Evolutionary conservation across 2,888 invertebrate genomes (phyloP).

Genomic region (Amphipoea oculea): DNA sequence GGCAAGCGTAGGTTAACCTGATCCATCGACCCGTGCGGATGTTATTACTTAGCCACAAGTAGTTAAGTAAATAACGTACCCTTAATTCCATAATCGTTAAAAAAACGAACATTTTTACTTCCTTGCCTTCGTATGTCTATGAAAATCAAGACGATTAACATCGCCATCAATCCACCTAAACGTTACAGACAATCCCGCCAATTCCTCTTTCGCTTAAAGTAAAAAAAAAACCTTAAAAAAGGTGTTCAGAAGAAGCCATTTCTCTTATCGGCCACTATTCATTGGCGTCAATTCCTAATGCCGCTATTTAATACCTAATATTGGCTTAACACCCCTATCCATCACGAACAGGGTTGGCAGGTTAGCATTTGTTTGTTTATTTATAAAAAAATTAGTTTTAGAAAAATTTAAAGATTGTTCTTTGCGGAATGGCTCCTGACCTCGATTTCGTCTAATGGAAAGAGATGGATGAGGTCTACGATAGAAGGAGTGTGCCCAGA

Average conservation of each 20-base stretch:
- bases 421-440: not conserved
- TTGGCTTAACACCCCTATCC: conserved; percentile 74
- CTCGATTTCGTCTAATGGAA: too few species aligned
- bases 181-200: conserved; percentile 17
- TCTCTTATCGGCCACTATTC: conserved; percentile 64
- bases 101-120: not conserved
- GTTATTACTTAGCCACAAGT: too few species aligned
- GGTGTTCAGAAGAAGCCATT: conserved; percentile 39
- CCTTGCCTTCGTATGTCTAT: not conserved
- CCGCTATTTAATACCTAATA: conserved; percentile 79
- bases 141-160: conserved; percentile 11
- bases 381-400: not conserved
- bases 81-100: too few species aligned
- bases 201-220: conserved; percentile 17
- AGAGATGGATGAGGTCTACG: not conserved
- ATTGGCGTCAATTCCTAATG: conserved; percentile 70
- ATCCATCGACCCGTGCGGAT: too few species aligned
- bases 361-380: not conserved
- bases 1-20: too few species aligned
- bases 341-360: conserved; percentile 59
- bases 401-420: not conserved
- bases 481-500: not conserved
- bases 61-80: too few species aligned
- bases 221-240: conserved; percentile 49
- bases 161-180: conserved; percentile 43